phyloP scores from a whole-genome alignment of 2,888 invertebrate genomes.

The Netelia fuscicornis region DNA sequence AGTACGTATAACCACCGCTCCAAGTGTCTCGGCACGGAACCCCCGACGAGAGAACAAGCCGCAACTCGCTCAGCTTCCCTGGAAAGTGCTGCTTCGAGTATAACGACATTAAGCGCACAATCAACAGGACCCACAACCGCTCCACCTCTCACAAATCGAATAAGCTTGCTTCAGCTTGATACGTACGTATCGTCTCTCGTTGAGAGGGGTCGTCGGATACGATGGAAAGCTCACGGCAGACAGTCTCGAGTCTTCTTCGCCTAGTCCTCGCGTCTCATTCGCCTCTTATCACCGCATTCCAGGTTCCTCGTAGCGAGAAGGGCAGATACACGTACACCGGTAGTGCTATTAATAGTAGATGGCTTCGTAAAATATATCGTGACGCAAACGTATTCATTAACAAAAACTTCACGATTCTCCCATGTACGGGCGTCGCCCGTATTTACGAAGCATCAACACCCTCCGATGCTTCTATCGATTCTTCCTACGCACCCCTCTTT shows the following conservation, averaged over 20 bases:
- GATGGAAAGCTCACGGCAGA: slow-evolving; percentile 61
- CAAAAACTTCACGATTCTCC: slow-evolving; percentile 35
- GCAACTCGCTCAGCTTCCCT: slow-evolving; percentile 55
- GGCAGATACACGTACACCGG: slow-evolving; percentile 1
- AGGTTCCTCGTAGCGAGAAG: not conserved
- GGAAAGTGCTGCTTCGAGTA: slow-evolving; percentile 65
- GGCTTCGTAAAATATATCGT: slow-evolving; percentile 1
- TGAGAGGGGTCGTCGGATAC: slow-evolving; percentile 15
- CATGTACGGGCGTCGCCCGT: slow-evolving; percentile 9
- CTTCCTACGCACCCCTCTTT: slow-evolving; percentile 64
- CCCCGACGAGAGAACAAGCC: slow-evolving; percentile 57
- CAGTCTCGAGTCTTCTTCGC: slow-evolving; percentile 60
- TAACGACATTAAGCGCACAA: slow-evolving; percentile 82
- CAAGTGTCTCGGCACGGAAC: slow-evolving; percentile 63
- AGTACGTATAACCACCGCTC: slow-evolving; percentile 41
- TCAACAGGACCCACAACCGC: slow-evolving; percentile 77
- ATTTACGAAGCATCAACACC: slow-evolving; percentile 30
- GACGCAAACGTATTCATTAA: slow-evolving; percentile 42
- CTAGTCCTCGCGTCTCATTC: slow-evolving; percentile 11
- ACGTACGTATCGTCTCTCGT: slow-evolving; percentile 76
- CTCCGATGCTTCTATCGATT: slow-evolving; percentile 67
- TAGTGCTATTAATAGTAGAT: slow-evolving; percentile 1
- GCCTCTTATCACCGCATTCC: slow-evolving; percentile 39
- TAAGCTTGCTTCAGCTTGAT: slow-evolving; percentile 78
- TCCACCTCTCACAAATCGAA: slow-evolving; percentile 79